These are phyloP conservation scores for Eudorcas thomsonii DNA, from an alignment of 2,113 vertebrate species.

Conservation along the genomic window DNA sequence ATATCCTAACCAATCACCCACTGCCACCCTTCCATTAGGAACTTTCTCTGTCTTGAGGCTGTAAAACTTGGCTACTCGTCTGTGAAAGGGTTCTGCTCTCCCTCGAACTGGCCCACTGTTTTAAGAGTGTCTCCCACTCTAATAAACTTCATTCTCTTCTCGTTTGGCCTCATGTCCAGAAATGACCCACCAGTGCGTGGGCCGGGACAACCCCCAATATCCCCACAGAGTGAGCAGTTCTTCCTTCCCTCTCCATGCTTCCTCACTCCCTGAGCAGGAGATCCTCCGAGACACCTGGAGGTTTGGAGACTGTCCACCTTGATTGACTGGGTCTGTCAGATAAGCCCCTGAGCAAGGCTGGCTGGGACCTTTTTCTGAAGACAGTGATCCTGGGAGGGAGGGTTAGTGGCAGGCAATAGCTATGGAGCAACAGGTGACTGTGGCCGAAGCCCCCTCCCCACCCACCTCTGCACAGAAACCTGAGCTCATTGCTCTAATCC, in stretches of 20 bases:
- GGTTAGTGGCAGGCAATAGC: not conserved
- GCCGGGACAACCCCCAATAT: not conserved
- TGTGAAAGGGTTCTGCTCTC: not conserved
- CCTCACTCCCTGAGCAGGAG: not conserved
- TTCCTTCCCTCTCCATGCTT: not conserved
- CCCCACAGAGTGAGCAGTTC: not conserved
- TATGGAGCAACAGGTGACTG: not conserved
- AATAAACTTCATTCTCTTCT: not conserved
- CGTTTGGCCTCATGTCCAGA: not conserved
- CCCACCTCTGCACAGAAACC: not conserved
- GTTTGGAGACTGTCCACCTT: not conserved
- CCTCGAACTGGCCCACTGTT: not conserved
- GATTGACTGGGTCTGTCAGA: not conserved
- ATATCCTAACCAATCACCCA: not conserved
- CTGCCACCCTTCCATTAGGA: not conserved
- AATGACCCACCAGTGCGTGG: accelerated
- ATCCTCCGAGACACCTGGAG: not conserved
- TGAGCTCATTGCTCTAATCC: not conserved
- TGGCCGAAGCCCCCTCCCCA: not conserved
- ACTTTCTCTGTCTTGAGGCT: not conserved
- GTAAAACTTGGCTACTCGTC: not conserved
- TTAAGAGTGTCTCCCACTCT: not conserved
- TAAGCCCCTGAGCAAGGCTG: not conserved
- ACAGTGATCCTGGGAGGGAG: not conserved
- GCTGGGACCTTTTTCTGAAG: not conserved